A percentile compares a stretch with the other conserved stretches of the same genome.
Evolutionary conservation across 2,888 invertebrate species (phyloP).

Genomic region (Bombylius major): DNA sequence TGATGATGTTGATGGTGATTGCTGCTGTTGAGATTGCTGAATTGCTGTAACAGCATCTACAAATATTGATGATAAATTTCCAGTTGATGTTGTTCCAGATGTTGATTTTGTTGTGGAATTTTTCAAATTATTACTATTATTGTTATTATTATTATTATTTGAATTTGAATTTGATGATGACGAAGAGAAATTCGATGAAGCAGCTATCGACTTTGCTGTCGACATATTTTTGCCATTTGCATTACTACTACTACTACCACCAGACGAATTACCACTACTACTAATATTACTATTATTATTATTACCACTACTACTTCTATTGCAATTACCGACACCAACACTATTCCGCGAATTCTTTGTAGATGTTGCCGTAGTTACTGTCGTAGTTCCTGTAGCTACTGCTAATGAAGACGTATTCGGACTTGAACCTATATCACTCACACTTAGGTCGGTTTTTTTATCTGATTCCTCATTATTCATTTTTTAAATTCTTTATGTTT

Average conservation of each 20-base stretch:
- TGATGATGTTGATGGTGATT: slow-evolving; percentile 3
- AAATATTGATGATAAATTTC: neutral
- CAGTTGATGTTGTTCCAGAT: neutral
- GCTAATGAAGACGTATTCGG: slow-evolving; percentile 16
- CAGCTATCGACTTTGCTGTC: slow-evolving; percentile 12
- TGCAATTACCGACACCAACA: slow-evolving; percentile 14
- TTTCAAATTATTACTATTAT: slow-evolving; percentile 2
- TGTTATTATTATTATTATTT: neutral
- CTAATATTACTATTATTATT: slow-evolving; percentile 16
- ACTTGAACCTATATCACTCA: slow-evolving; percentile 17
- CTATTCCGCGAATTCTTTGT: slow-evolving; percentile 16
- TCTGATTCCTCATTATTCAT: slow-evolving; percentile 32
- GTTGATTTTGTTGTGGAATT: slow-evolving; percentile 1
- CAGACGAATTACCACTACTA: slow-evolving; percentile 21
- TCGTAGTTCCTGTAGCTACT: slow-evolving; percentile 10
- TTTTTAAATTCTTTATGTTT: slow-evolving; percentile 16
- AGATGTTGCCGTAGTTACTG: slow-evolving; percentile 16
- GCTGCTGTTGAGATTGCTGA: neutral
- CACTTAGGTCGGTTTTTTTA: slow-evolving; percentile 32
- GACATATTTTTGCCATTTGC: slow-evolving; percentile 23
- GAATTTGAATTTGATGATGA: neutral
- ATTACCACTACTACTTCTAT: slow-evolving; percentile 15
- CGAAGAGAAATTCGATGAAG: neutral
- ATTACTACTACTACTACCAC: slow-evolving; percentile 19
- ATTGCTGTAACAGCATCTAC: neutral